Base-by-base conservation (phyloP, 2,113 vertebrate species). In the Ramphastos sulfuratus region DNA sequence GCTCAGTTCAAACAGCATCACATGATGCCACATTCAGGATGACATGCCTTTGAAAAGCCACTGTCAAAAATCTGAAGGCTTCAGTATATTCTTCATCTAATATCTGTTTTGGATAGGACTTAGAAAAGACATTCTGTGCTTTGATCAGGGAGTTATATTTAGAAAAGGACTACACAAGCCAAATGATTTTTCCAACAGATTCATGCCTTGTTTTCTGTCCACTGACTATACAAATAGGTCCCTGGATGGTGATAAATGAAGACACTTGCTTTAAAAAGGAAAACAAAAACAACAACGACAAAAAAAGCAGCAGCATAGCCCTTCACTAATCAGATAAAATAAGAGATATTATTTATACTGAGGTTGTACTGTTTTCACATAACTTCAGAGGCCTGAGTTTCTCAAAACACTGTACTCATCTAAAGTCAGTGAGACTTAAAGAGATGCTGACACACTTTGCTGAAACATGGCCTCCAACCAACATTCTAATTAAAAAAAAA, bases 111-210 rank as follows among this genome's bases (percentile, higher is more conserved):
- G 87, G 90, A 86, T 95, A 44, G 87, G 67, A 80, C 72, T 91
- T 85, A 82, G 25, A 87, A 90, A 87, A 95, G 82, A 78, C 61
- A 86, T 61, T 65, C 77, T 13, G 30, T 0, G 6, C 95, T 96
- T 96, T 96, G 95, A 95, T 96, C 91, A 90, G 35, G 20, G 85
- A 91, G 79, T 81, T 95, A 96, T 94, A 94, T 96, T 95, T 96
- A 91, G 91, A 87, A 87, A 69, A 83, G 76, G 75, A 58, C 93
- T 91, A 89, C 85, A 94, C 0, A 1, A 94, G 79, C 90, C 89
- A 94, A 95, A 94, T 86, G 79, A 94, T 95, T 94, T 92, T 93
- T 93, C 80, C 85, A 93, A 78, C 88, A 92, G 82, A 74, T 94
- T 94, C 90, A 65, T 75, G 91, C 76, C 69, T 54, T 94, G 85